Evolutionary conservation across 2,888 invertebrate species (phyloP).

Genomic region (Deroplatys truncata): DNA sequence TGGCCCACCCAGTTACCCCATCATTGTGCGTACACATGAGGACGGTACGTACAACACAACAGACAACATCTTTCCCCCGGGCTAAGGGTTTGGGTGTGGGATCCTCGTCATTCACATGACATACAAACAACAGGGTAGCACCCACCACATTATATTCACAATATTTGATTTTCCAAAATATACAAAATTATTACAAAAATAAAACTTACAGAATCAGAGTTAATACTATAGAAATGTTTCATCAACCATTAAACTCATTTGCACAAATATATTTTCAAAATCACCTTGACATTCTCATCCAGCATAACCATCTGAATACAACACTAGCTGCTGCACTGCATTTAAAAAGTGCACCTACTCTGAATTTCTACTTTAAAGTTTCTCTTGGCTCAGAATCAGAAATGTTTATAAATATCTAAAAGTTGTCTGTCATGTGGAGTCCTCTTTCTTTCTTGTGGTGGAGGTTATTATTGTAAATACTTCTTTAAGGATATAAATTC

Average conservation of each 20-base stretch:
- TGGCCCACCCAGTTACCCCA: conserved; percentile 88
- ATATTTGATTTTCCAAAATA: neutral
- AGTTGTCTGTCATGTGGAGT: neutral
- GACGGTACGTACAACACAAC: conserved; percentile 79
- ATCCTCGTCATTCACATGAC: neutral
- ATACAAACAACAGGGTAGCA: neutral
- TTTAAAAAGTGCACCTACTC: neutral
- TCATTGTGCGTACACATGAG: conserved; percentile 92
- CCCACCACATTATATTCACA: neutral
- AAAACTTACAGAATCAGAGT: neutral
- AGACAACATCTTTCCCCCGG: conserved; percentile 3
- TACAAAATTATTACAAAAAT: neutral
- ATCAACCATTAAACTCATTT: neutral
- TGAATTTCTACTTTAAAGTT: neutral
- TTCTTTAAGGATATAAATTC: neutral
- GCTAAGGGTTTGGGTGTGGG: conserved; percentile 12
- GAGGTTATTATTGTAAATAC: neutral
- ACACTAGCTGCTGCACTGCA: neutral
- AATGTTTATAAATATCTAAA: neutral
- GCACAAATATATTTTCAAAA: neutral
- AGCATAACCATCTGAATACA: neutral
- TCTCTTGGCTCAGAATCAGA: neutral
- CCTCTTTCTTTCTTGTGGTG: neutral
- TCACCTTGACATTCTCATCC: neutral
- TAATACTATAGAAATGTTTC: neutral